These are phyloP conservation scores for Branchipolynoe longqiensis DNA, from an alignment of 2,888 invertebrate genomes.

Conservation along the genomic window DNA sequence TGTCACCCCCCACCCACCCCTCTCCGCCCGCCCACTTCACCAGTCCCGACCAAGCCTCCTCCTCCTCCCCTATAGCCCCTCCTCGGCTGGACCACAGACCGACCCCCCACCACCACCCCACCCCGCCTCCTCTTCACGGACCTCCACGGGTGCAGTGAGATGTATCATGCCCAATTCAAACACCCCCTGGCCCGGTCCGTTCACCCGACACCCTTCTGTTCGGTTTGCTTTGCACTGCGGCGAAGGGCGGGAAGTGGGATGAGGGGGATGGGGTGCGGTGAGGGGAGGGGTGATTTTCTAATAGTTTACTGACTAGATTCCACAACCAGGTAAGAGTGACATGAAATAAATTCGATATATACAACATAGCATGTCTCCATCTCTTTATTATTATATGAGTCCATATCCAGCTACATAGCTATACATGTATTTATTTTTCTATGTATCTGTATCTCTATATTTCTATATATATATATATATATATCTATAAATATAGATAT, in stretches of 20 bases:
- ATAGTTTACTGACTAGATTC: too few species aligned
- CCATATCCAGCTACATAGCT: too few species aligned
- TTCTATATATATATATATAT: too few species aligned
- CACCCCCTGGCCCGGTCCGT: constrained; percentile 42
- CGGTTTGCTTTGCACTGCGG: not conserved
- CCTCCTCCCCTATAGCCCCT: constrained; percentile 7
- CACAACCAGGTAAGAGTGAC: too few species aligned
- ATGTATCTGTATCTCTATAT: too few species aligned
- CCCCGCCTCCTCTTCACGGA: not conserved
- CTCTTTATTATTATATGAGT: too few species aligned
- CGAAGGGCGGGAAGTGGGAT: too few species aligned
- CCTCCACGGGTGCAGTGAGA: constrained; percentile 45
- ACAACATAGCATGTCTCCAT: too few species aligned
- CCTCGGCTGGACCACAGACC: not conserved
- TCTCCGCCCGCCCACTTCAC: constrained; percentile 14
- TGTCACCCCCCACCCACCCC: constrained; percentile 23
- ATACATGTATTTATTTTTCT: too few species aligned
- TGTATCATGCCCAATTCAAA: constrained; percentile 56
- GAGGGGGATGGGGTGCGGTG: not conserved
- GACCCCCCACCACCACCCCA: not conserved
- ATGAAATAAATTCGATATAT: too few species aligned
- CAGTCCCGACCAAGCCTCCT: not conserved
- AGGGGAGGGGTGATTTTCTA: constrained; percentile 9
- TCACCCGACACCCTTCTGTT: constrained; percentile 42
- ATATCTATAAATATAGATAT: too few species aligned